Evolutionary conservation across 2,888 invertebrate species (phyloP), one percentile per base, ranked within the genome.

Genomic region (Pristionchus exspectatus): DNA sequence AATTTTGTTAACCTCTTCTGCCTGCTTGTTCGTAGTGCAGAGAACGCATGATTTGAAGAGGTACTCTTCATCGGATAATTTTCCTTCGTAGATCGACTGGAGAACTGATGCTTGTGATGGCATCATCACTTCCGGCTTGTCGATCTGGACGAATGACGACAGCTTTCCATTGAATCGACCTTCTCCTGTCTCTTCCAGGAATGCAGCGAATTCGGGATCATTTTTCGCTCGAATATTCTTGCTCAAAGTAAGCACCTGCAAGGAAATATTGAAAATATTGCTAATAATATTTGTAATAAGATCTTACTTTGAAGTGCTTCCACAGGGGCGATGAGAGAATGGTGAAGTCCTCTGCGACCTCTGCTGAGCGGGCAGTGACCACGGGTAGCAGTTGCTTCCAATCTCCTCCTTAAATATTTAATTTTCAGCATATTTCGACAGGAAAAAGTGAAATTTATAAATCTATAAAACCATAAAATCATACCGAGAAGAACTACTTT

Each of bases 301-400:
- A 7, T 21, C 30, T 30, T 84, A 59, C 85, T 18, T 63, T 63
- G 63, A 33, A 54, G 44, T 30, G 44, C 33, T 33, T 9, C 59
- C 85, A 85, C 0, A 63, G 24, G 2, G 33, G 10, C n/a, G 54
- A 54, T 16, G 9, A n/a, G 3, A 83, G n/a, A 2, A 83, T n/a
- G 2, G 83, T 54, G 12, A 54, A 21, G 50, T 83, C 63, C 10
- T 56, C 44, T 12, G 59, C 56, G 4, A 38, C 38, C n/a, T 56
- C 85, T 10, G 33, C 30, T 0, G 85, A 63, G 33, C 14, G 7
- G 3, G 33, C 59, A 85, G 56, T 63, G 7, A 85, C 85, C 21
- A 85, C 85, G 30, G 59, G 85, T 9, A 85, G 18, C 10, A 85
- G 18, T 21, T 85, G 85, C 38, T 85, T 85, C 85, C 85, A 85